phyloP scores from a whole-genome alignment of 2,797 vertebrate species.

The Bovichtus diacanthus region DNA sequence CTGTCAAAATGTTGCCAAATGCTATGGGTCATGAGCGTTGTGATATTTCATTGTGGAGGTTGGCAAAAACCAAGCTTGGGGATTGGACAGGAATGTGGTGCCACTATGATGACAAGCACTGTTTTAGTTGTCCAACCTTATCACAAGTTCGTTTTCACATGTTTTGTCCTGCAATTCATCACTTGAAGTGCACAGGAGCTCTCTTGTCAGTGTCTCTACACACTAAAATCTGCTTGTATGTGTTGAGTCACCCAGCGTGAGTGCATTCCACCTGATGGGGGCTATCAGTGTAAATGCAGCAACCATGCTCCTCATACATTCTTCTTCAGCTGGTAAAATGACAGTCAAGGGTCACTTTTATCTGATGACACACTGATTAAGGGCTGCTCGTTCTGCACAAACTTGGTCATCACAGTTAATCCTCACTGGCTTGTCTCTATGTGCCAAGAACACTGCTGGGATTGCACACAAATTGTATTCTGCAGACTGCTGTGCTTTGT shows the following conservation, averaged over 20 bases:
- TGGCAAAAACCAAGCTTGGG: not conserved
- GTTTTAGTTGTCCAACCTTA: not conserved
- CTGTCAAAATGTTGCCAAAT: not conserved
- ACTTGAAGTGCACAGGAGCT: not conserved
- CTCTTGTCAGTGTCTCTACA: constrained; percentile 7
- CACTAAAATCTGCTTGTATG: constrained; percentile 18
- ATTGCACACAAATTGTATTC: constrained; percentile 44
- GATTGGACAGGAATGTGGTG: not conserved
- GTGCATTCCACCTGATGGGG: constrained; percentile 30
- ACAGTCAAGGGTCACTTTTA: constrained; percentile 56
- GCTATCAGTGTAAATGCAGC: constrained; percentile 20
- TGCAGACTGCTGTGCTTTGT: constrained; percentile 19
- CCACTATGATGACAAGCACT: not conserved
- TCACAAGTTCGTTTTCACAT: not conserved
- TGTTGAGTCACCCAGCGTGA: constrained; percentile 8
- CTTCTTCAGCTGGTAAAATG: constrained; percentile 32
- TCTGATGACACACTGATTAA: constrained; percentile 53
- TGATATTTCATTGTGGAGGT: not conserved
- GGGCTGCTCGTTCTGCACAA: constrained; percentile 12
- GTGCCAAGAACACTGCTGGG: constrained; percentile 33
- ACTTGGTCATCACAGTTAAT: constrained; percentile 47
- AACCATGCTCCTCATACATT: constrained; percentile 14
- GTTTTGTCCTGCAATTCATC: not conserved
- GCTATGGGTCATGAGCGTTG: not conserved
- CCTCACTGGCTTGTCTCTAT: constrained; percentile 19